phyloP scores from a whole-genome alignment of 2,113 vertebrate species.

The Platichthys flesus region DNA sequence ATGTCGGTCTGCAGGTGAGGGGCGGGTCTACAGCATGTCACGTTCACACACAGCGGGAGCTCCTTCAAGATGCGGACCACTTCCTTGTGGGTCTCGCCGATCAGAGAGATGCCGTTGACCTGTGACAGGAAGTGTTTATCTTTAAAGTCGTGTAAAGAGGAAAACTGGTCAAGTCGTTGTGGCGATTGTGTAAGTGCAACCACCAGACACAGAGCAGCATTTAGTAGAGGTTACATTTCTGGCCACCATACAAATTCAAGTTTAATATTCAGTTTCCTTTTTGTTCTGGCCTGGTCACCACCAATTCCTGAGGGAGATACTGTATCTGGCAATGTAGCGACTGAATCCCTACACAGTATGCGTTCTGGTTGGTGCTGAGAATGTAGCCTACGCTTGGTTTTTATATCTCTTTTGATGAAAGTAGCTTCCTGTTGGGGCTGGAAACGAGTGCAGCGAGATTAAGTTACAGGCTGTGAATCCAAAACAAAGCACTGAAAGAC shows the following conservation, averaged over 20 bases:
- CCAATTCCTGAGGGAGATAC: not conserved
- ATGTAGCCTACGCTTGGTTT: not conserved
- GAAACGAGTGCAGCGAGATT: not conserved
- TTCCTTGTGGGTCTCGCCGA: slow-evolving; percentile 93
- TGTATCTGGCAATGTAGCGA: not conserved
- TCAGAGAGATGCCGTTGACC: slow-evolving; percentile 93
- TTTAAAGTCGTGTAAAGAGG: not conserved
- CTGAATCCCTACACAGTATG: not conserved
- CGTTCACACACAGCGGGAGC: slow-evolving; percentile 88
- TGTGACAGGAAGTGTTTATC: slow-evolving; percentile 47
- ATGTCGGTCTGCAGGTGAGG: slow-evolving; percentile 69
- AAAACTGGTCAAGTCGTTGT: too few species aligned
- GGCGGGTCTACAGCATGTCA: slow-evolving; percentile 91
- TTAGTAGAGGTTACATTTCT: not conserved
- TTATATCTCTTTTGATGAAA: not conserved
- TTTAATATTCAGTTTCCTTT: not conserved
- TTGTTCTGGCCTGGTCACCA: not conserved
- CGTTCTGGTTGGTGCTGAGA: not conserved
- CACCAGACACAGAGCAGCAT: not conserved
- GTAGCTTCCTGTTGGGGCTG: not conserved
- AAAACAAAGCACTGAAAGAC: not conserved
- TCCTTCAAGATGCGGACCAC: slow-evolving; percentile 95
- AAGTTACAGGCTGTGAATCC: not conserved
- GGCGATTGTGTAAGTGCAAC: too few species aligned
- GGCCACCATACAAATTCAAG: not conserved